Evolutionary conservation across 2,113 vertebrate genomes (phyloP), one percentile per base, ranked within the genome.

Genomic region (Eublepharis macularius): DNA sequence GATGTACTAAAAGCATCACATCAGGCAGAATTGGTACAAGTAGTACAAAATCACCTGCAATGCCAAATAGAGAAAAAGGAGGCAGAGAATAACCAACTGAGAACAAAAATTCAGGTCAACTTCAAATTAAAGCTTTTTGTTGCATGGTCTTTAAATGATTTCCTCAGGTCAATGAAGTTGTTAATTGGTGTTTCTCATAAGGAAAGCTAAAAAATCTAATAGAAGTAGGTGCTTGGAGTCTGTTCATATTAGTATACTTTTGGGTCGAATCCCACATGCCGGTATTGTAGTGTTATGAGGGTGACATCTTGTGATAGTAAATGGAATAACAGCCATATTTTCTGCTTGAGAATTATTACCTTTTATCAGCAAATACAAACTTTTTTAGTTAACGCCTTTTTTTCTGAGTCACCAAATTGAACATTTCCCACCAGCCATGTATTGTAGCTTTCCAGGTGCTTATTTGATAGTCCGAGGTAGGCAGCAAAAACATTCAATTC

Each of bases 1-100:
- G 96, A 95, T 77, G 34, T 92, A 34, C 94, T 94, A 84, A 97
- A 95, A 89, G 88, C 86, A 49, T 87, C 95, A 65, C 87, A 95
- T 51, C 80, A 95, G 54, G 97, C 96, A 74, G 97, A 95, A 76
- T 96, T 97, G 54, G 88, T 95, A 60, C 96, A 97, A 87, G 84
- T 94, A 21, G 95, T 96, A 2, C 96, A 96, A 36, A 93, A 95
- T 88, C 97, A 96, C 81, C 93, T 99, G 19, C 96, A 97, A 65
- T 60, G 86, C 34, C 97, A 98, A 84, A 96, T 98, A 77, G 91
- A 94, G 87, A 97, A 92, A 95, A 98, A 98, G 91, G 97, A 98
- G 84, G 93, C 86, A 0, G 97, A 98, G 86, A 99, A 98, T 88
- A 66, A 93, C 81, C 95, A 97, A 45, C 92, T 98, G 93, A 97